Evolutionary conservation across 2,113 vertebrate species (phyloP).

Genomic region (Zosterops hypoxanthus): DNA sequence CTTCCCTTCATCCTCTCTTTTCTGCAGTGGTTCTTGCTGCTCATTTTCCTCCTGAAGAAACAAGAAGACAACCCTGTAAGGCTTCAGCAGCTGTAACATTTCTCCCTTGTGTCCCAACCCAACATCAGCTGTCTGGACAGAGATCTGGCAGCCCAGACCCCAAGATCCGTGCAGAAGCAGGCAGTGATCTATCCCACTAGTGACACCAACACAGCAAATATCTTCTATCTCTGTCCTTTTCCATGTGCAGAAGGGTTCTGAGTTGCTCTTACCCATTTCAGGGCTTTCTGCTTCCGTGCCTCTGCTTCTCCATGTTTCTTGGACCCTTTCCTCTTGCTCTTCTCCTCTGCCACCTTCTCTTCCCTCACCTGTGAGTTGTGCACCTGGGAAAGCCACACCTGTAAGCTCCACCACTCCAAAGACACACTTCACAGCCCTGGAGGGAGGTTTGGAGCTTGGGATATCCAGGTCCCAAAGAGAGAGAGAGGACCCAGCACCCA

Average conservation of each 20-base stretch:
- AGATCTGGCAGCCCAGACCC: background rate
- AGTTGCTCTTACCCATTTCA: constrained; percentile 60
- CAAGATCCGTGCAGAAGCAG: background rate
- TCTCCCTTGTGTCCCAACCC: background rate
- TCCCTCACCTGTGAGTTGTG: constrained; percentile 41
- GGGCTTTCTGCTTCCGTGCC: constrained; percentile 73
- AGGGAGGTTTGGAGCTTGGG: background rate
- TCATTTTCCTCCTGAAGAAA: constrained; percentile 70
- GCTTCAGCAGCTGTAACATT: background rate
- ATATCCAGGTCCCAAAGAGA: background rate
- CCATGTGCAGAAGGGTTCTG: fast-evolving
- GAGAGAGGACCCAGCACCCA: background rate
- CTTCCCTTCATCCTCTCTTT: constrained; percentile 79
- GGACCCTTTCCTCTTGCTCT: constrained; percentile 80
- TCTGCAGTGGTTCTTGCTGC: constrained; percentile 73
- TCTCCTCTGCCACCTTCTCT: constrained; percentile 84
- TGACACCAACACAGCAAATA: fast-evolving
- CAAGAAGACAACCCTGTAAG: background rate
- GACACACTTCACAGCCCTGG: background rate
- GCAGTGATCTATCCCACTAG: background rate
- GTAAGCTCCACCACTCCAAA: fast-evolving
- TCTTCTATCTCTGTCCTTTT: background rate
- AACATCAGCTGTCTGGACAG: background rate
- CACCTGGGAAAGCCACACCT: background rate
- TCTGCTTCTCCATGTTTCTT: constrained; percentile 86